Percentiles rank a stretch among this genome's conserved stretches.
These are phyloP conservation scores for Drosophila trapezifrons DNA, from an alignment of 1,140 invertebrate genomes.

Conservation along the genomic window DNA sequence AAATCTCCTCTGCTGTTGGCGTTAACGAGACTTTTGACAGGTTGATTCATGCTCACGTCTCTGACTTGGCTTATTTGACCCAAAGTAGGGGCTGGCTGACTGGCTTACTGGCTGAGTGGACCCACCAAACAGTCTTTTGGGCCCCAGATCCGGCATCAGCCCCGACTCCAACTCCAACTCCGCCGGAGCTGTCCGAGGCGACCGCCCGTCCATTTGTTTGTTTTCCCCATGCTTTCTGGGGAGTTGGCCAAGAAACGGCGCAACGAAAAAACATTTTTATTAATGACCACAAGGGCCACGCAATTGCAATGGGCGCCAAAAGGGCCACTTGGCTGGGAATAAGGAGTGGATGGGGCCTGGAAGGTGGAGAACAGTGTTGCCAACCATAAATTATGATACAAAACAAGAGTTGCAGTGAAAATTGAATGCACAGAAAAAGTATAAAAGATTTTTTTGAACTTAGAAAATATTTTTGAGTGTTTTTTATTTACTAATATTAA, in stretches of 20 bases:
- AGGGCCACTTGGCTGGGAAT: constrained; percentile 66
- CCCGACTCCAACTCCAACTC: constrained; percentile 7
- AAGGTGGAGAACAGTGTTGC: constrained; percentile 24
- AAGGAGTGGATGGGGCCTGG: neutral
- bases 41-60: constrained; percentile 84
- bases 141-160: constrained; percentile 51
- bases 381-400: constrained; percentile 10
- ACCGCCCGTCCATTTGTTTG: constrained; percentile 76
- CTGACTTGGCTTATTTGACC: constrained; percentile 81
- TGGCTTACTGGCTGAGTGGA: constrained; percentile 29
- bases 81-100: constrained; percentile 66
- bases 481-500: no score
- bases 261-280: constrained; percentile 74
- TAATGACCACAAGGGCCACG: constrained; percentile 73
- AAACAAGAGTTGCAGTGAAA: neutral
- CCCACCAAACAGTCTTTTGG: constrained; percentile 45
- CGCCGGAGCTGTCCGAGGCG: constrained; percentile 35
- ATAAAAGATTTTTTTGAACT: no score
- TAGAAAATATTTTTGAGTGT: no score
- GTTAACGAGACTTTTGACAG: constrained; percentile 84
- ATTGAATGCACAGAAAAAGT: no score
- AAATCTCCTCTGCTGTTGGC: constrained; percentile 80
- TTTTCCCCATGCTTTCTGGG: constrained; percentile 69
- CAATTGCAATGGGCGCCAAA: constrained; percentile 82
- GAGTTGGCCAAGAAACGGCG: constrained; percentile 66